A percentile compares a stretch with the other conserved stretches of the same genome.
Conservation (phyloP, 2,888 invertebrate species). For the Agriopis aurantiaria region DNA sequence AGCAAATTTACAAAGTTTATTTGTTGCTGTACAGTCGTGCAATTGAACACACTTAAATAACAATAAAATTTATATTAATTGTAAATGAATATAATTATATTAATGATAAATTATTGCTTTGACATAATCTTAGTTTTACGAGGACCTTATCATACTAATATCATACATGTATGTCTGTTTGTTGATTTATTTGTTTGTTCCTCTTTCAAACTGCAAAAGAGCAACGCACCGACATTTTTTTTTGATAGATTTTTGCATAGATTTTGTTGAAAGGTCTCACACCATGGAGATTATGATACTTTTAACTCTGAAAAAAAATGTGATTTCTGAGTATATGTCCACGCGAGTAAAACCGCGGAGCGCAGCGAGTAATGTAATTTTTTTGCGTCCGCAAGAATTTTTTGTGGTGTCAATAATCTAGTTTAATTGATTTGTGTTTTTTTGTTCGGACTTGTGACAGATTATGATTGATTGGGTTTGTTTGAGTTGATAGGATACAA, state of each 20-base stretch:
- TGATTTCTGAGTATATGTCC: no score
- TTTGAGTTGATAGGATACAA: slow-evolving; percentile 14
- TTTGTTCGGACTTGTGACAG: slow-evolving; percentile 18
- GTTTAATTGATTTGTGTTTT: slow-evolving; percentile 1
- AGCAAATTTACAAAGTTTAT: neutral
- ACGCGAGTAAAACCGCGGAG: no score
- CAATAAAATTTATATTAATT: neutral
- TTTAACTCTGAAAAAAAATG: no score
- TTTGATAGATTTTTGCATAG: no score
- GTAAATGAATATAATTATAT: neutral
- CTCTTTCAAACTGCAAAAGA: no score
- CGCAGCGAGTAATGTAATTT: neutral
- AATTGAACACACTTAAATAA: neutral
- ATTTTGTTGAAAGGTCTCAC: no score
- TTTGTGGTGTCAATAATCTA: slow-evolving; percentile 8
- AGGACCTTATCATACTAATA: neutral
- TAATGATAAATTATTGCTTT: slow-evolving; percentile 9
- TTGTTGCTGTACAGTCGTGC: neutral
- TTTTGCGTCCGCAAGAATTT: neutral
- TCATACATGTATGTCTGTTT: no score
- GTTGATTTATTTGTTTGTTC: no score
- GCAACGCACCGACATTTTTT: no score
- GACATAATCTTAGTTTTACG: slow-evolving; percentile 7
- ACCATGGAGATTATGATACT: no score
- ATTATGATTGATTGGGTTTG: slow-evolving; percentile 11